phyloP scores from a whole-genome alignment of 2,888 invertebrate species.

The Drosophila ezoana region DNA sequence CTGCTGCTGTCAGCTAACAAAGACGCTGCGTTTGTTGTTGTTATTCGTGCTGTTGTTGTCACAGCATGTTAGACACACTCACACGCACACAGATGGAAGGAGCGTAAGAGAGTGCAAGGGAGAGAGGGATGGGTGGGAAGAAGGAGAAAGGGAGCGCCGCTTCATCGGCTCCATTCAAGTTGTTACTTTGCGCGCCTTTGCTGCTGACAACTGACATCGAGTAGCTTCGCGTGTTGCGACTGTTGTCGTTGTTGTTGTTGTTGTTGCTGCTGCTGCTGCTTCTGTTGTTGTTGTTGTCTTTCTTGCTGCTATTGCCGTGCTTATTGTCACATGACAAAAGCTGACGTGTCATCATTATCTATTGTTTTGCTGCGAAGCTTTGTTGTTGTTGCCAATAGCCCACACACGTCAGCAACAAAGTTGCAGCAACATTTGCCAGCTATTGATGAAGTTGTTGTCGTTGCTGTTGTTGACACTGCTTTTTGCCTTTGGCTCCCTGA shows the following conservation, averaged over 20 bases:
- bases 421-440: conserved; percentile 58
- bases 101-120: not conserved
- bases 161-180: conserved; percentile 58
- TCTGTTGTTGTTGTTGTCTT: conserved; percentile 24
- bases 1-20: conserved; percentile 47
- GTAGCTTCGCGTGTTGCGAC: conserved; percentile 58
- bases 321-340: conserved; percentile 76
- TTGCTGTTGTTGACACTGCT: conserved; percentile 45
- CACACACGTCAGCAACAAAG: conserved; percentile 61
- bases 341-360: conserved; percentile 77
- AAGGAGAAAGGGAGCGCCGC: conserved; percentile 1
- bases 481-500: conserved; percentile 34
- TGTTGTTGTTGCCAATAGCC: conserved; percentile 37
- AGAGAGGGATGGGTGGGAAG: not conserved
- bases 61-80: conserved; percentile 32
- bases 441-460: conserved; percentile 13
- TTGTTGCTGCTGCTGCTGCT: conserved; percentile 47
- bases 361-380: conserved; percentile 55
- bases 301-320: conserved; percentile 41
- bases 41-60: conserved; percentile 36
- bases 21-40: conserved; percentile 27
- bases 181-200: conserved; percentile 64
- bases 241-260: conserved; percentile 32
- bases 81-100: not conserved
- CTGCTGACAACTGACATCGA: conserved; percentile 71